Evolutionary conservation across 1,140 invertebrate genomes (phyloP).

Genomic region (Drosophila pachea): DNA sequence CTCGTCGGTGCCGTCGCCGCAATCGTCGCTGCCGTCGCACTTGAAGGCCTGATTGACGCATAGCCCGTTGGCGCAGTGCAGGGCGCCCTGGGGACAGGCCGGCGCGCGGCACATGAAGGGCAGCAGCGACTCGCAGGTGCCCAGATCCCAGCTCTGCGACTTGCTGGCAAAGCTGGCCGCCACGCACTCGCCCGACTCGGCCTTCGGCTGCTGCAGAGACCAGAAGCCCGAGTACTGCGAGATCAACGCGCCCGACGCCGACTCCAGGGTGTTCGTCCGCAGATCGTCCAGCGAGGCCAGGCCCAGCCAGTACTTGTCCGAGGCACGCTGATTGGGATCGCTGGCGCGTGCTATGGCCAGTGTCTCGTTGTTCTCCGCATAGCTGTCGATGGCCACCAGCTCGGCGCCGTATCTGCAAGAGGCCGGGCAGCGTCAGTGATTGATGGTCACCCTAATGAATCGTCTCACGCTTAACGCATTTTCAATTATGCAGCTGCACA

Average conservation of each 20-base stretch:
- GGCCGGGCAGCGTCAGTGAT: slow-evolving; percentile 37
- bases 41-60: slow-evolving; percentile 93
- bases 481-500: slow-evolving; percentile 59
- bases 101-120: slow-evolving; percentile 95
- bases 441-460: slow-evolving; percentile 12
- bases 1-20: slow-evolving; percentile 94
- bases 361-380: slow-evolving; percentile 94
- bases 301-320: slow-evolving; percentile 90
- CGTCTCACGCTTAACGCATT: slow-evolving; percentile 36
- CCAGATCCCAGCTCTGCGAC: slow-evolving; percentile 93
- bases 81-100: slow-evolving; percentile 94
- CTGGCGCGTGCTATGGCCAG: slow-evolving; percentile 85
- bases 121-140: slow-evolving; percentile 94
- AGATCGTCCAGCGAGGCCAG: slow-evolving; percentile 93
- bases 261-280: slow-evolving; percentile 94
- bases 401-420: slow-evolving; percentile 92
- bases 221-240: slow-evolving; percentile 96
- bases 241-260: slow-evolving; percentile 92
- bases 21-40: slow-evolving; percentile 96
- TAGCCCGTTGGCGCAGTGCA: slow-evolving; percentile 94
- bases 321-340: slow-evolving; percentile 81
- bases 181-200: slow-evolving; percentile 92
- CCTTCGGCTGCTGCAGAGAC: slow-evolving; percentile 92
- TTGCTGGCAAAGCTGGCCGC: slow-evolving; percentile 87
- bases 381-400: slow-evolving; percentile 92